phyloP scores from a whole-genome alignment of 1,140 invertebrate species.

The Bombus superbus region DNA sequence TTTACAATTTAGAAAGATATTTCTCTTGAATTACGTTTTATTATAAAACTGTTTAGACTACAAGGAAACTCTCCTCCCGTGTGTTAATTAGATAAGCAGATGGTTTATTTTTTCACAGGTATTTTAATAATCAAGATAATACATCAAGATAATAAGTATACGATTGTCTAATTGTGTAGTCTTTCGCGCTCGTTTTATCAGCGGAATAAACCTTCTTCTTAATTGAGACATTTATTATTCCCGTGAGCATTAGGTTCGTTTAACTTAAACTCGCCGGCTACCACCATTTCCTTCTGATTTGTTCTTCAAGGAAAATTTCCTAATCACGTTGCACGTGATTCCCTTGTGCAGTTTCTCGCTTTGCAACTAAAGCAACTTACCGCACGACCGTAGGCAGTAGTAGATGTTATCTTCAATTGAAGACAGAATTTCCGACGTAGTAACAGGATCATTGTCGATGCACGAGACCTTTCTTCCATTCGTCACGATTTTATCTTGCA shows the following conservation, averaged over 20 bases:
- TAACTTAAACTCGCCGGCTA: neutral
- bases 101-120: neutral
- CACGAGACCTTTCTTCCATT: neutral
- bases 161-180: neutral
- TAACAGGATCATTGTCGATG: neutral
- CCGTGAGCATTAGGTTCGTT: neutral
- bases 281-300: neutral
- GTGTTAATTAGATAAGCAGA: neutral
- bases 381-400: neutral
- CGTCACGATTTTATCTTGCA: neutral
- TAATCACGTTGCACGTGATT: slow-evolving; percentile 3
- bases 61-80: neutral
- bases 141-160: too few species aligned
- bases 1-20: too few species aligned
- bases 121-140: neutral
- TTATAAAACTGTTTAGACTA: neutral
- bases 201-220: neutral
- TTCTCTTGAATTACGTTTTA: neutral
- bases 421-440: neutral
- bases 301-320: slow-evolving; percentile 3
- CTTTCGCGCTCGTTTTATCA: neutral
- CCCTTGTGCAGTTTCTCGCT: slow-evolving; percentile 14
- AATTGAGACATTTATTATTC: neutral
- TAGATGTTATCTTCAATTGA: slow-evolving; percentile 14
- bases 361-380: neutral